A percentile compares a stretch with the other conserved stretches of the same genome.
Evolutionary conservation across 2,888 invertebrate species (phyloP).

Genomic region (Dynastes hyllus): DNA sequence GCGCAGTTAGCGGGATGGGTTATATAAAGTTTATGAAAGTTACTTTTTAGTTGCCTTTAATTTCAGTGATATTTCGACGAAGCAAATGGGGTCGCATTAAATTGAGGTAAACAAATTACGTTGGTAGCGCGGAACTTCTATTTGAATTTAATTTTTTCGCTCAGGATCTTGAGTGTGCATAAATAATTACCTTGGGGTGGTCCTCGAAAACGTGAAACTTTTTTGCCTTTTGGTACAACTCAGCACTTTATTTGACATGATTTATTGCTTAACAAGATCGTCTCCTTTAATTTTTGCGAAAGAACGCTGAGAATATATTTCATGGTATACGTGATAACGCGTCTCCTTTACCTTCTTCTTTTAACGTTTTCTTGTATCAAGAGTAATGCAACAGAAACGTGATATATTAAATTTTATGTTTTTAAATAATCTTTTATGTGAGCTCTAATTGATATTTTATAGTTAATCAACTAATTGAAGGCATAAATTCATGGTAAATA

Average conservation of each 20-base stretch:
- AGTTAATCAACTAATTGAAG: no score
- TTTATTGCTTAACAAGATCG: conserved; percentile 39
- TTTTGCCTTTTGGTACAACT: conserved; percentile 32
- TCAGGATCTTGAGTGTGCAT: conserved; percentile 40
- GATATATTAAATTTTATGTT: no score
- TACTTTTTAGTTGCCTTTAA: conserved; percentile 25
- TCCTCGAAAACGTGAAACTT: conserved; percentile 35
- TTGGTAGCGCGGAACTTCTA: conserved; percentile 31
- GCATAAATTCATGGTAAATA: no score
- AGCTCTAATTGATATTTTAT: no score
- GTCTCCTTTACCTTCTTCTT: neutral
- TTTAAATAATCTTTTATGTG: no score
- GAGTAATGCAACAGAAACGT: no score
- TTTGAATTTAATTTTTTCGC: conserved; percentile 44
- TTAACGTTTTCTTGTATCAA: no score
- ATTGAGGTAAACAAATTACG: conserved; percentile 46
- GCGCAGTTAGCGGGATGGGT: neutral
- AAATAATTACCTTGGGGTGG: conserved; percentile 43
- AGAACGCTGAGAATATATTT: neutral
- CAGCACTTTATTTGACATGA: conserved; percentile 35
- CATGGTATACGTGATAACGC: neutral
- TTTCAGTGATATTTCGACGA: conserved; percentile 28
- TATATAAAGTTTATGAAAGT: conserved; percentile 13
- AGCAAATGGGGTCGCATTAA: conserved; percentile 41
- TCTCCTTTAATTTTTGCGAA: neutral